Conservation (phyloP, 2,888 invertebrate genomes). For the Drosophila formosana region DNA sequence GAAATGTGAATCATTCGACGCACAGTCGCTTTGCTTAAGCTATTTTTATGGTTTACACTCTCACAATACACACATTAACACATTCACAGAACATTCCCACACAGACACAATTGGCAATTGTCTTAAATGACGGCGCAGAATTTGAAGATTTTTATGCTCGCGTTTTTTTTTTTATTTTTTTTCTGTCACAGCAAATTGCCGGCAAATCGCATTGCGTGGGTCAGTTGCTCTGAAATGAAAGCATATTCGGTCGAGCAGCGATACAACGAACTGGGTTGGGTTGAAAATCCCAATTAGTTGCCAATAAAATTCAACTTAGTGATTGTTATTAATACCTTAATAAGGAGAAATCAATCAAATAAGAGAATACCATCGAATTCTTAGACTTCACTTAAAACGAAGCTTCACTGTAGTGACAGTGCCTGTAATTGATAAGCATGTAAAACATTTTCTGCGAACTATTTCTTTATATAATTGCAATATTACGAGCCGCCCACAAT, state of each 20-base stretch:
- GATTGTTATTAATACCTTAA: too few relatives aligned
- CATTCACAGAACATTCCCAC: not conserved
- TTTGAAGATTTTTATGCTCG: slow-evolving; percentile 7
- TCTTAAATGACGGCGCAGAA: slow-evolving; percentile 40
- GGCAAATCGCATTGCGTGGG: slow-evolving; percentile 57
- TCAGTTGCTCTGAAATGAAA: slow-evolving; percentile 40
- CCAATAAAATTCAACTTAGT: too few relatives aligned
- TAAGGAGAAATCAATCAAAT: not conserved
- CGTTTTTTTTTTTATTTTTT: not conserved
- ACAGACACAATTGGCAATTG: slow-evolving; percentile 23
- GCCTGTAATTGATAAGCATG: not conserved
- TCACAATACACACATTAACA: not conserved
- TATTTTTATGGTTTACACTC: slow-evolving; percentile 9
- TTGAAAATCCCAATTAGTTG: not conserved
- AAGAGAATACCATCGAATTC: not conserved
- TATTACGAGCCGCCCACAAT: slow-evolving; percentile 1
- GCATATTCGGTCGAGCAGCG: not conserved
- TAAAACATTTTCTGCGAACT: not conserved
- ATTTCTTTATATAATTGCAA: slow-evolving; percentile 3
- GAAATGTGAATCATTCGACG: slow-evolving; percentile 26
- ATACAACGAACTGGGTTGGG: not conserved
- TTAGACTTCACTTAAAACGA: too few relatives aligned
- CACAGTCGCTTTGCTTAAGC: slow-evolving; percentile 9
- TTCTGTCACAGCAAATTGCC: slow-evolving; percentile 4
- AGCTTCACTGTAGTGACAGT: not conserved